Evolutionary conservation across 2,888 invertebrate species (phyloP).

Genomic region (Phymatocera aterrima): DNA sequence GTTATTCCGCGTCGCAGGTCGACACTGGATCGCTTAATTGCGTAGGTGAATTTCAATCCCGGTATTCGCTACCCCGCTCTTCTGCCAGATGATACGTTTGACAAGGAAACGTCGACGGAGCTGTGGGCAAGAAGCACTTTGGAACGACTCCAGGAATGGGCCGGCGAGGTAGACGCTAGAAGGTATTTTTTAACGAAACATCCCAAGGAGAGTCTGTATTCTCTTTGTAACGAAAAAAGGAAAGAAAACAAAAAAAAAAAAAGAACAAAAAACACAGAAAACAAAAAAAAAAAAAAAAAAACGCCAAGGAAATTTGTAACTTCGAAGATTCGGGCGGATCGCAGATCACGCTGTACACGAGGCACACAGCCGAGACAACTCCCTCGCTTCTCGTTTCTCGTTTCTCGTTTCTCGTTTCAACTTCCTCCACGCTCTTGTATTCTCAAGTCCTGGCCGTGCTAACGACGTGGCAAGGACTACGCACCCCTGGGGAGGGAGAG

Average conservation of each 20-base stretch:
- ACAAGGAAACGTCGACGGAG: background rate
- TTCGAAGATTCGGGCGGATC: slow-evolving; percentile 3
- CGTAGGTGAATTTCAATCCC: slow-evolving; percentile 18
- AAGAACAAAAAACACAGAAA: too few relatives aligned
- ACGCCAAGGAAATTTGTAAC: background rate
- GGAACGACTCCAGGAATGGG: background rate
- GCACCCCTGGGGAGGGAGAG: background rate
- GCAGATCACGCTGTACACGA: slow-evolving; percentile 3
- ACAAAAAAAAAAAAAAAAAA: too few relatives aligned
- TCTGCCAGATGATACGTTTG: background rate
- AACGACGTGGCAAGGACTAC: slow-evolving; percentile 24
- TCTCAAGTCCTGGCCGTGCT: slow-evolving; percentile 17
- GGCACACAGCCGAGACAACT: slow-evolving; percentile 17
- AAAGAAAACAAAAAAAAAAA: too few relatives aligned
- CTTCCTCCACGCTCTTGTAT: background rate
- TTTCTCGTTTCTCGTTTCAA: background rate
- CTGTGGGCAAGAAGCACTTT: slow-evolving; percentile 9
- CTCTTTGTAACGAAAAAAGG: slow-evolving; percentile 2
- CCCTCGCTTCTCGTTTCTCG: slow-evolving; percentile 11
- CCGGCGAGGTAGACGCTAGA: background rate
- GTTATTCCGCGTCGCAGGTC: background rate
- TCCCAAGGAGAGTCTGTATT: background rate
- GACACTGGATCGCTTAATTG: slow-evolving; percentile 24
- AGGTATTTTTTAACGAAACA: slow-evolving; percentile 8
- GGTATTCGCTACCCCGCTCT: background rate